phyloP scores from a whole-genome alignment of 92 coral and sea anemone species.

The Micromussa lordhowensis region DNA sequence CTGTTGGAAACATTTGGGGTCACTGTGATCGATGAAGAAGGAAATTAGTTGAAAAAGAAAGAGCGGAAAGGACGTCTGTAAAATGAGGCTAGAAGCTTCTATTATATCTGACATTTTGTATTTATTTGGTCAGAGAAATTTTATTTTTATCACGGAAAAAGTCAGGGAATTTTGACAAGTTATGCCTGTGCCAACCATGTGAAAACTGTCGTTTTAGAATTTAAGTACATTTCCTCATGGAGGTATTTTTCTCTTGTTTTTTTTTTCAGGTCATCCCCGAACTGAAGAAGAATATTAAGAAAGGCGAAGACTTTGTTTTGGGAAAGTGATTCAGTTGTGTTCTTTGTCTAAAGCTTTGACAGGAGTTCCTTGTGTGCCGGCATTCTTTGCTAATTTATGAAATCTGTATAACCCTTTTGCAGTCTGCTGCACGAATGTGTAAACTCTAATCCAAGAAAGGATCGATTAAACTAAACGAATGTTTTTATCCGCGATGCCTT shows the following conservation, averaged over 20 bases:
- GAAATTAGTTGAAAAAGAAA: too few species aligned
- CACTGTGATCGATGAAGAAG: too few species aligned
- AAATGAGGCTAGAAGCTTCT: too few species aligned
- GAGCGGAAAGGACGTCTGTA: too few species aligned
- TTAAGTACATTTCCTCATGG: too few species aligned
- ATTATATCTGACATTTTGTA: too few species aligned
- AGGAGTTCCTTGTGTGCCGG: background rate
- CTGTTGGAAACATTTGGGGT: too few species aligned
- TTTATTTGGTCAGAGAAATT: too few species aligned
- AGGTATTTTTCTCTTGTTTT: background rate
- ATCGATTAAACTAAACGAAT: constrained; percentile 1
- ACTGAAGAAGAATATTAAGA: constrained; percentile 86
- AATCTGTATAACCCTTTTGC: background rate
- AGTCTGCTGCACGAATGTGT: background rate
- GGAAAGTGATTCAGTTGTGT: constrained; percentile 28
- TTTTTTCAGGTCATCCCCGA: constrained; percentile 83
- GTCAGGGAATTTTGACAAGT: too few species aligned
- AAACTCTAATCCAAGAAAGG: background rate
- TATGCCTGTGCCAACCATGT: too few species aligned
- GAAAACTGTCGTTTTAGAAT: too few species aligned
- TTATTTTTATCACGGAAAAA: too few species aligned
- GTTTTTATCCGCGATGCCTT: background rate
- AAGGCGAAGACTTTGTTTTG: constrained; percentile 86
- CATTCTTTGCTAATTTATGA: background rate
- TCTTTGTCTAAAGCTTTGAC: background rate